Percentiles rank a stretch among this genome's conserved stretches.
Conservation (phyloP, 2,888 invertebrate genomes). For the Cantharis rufa region DNA sequence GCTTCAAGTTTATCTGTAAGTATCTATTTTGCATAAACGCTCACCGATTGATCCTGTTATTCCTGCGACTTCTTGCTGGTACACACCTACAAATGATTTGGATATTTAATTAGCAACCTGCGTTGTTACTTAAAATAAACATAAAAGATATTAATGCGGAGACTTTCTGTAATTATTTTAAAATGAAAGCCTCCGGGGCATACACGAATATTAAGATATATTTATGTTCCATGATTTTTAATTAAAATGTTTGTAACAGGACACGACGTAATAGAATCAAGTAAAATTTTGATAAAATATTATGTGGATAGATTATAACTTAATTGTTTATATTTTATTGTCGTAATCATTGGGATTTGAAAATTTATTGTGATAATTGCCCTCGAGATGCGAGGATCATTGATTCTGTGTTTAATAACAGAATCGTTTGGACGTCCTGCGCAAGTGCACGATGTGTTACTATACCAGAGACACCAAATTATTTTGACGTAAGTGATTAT, state of each 20-base stretch:
- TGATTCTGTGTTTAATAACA: slow-evolving; percentile 32
- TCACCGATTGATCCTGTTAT: not conserved
- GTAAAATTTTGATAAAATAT: not conserved
- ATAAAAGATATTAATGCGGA: not conserved
- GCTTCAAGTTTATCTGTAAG: not conserved
- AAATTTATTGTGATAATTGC: slow-evolving; percentile 31
- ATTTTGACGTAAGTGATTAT: slow-evolving; percentile 21
- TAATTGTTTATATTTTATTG: not conserved
- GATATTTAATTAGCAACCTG: not conserved
- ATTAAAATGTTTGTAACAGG: not conserved
- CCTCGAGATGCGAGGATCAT: slow-evolving; percentile 34
- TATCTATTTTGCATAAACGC: not conserved
- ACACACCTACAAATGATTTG: not conserved
- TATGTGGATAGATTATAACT: not conserved
- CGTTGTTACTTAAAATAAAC: not conserved
- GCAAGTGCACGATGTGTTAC: slow-evolving; percentile 27
- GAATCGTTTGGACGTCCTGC: slow-evolving; percentile 22
- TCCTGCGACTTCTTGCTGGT: not conserved
- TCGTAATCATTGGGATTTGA: slow-evolving; percentile 10
- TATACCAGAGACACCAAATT: slow-evolving; percentile 38
- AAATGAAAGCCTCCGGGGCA: not conserved
- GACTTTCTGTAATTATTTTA: not conserved
- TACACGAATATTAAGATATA: not conserved
- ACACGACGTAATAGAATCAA: not conserved
- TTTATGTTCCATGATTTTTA: not conserved